Conservation (phyloP, 2,113 vertebrate genomes). For the Ceuthmochares aereus region DNA sequence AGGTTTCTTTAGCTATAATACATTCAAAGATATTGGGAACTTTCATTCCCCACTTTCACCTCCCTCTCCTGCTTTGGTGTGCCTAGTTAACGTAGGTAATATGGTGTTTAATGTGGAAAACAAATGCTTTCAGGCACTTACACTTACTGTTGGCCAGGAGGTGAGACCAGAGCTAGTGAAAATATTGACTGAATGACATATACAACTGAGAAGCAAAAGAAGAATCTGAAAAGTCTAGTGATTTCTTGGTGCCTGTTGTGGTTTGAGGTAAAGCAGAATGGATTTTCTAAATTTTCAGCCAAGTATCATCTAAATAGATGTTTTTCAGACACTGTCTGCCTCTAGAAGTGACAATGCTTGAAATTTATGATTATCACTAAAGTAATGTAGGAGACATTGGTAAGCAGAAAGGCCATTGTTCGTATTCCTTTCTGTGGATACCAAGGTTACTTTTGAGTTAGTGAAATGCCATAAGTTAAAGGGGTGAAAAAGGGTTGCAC, state of each 20-base stretch:
- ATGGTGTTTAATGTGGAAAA: neutral
- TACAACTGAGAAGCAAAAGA: neutral
- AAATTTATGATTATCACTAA: too few species aligned
- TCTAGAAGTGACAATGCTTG: too few species aligned
- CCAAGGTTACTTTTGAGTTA: too few species aligned
- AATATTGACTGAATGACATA: neutral
- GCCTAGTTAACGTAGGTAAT: neutral
- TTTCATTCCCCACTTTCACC: neutral
- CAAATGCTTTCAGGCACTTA: neutral
- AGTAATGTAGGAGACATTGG: too few species aligned
- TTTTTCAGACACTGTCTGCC: too few species aligned
- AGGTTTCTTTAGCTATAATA: neutral
- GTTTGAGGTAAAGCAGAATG: too few species aligned
- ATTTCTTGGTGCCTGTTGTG: neutral
- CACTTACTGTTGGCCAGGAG: neutral
- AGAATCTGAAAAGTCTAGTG: neutral
- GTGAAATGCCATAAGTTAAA: too few species aligned
- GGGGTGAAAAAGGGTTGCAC: too few species aligned
- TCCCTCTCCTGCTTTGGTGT: neutral
- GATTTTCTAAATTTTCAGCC: too few species aligned
- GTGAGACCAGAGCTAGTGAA: neutral
- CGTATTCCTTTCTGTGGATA: too few species aligned
- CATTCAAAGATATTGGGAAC: neutral
- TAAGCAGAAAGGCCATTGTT: too few species aligned
- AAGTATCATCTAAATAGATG: too few species aligned